Percentiles rank a stretch among this genome's conserved stretches.
Evolutionary conservation across 2,797 vertebrate genomes (phyloP).

Genomic region (Heliangelus exortis): DNA sequence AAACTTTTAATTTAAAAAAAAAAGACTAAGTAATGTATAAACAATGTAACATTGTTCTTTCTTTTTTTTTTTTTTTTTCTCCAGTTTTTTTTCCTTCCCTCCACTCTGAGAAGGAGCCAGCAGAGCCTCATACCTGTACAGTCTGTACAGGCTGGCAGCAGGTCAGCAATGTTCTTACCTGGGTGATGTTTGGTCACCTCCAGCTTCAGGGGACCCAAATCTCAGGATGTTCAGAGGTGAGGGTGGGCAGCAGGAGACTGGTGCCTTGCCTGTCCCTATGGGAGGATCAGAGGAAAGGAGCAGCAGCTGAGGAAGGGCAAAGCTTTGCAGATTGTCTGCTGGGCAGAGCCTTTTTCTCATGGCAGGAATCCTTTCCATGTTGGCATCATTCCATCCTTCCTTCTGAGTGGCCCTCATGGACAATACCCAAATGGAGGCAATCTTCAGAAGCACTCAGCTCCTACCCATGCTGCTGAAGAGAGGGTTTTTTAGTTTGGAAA

Average conservation of each 20-base stretch:
- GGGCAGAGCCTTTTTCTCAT: neutral
- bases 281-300: neutral
- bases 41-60: neutral
- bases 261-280: accelerated
- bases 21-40: neutral
- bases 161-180: neutral
- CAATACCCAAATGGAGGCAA: neutral
- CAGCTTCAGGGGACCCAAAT: neutral
- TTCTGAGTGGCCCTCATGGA: neutral
- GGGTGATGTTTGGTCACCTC: neutral
- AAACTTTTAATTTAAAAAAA: neutral
- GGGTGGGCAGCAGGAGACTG: accelerated
- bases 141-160: neutral
- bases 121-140: neutral
- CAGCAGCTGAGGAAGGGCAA: neutral
- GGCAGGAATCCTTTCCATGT: accelerated
- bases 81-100: neutral
- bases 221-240: neutral
- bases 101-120: neutral
- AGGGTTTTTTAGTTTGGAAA: neutral
- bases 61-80: neutral
- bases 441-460: neutral
- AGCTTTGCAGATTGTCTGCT: neutral
- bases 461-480: neutral
- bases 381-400: accelerated